These are phyloP conservation scores for Neosalanx taihuensis DNA, from an alignment of 2,797 vertebrate genomes.

Conservation along the genomic window DNA sequence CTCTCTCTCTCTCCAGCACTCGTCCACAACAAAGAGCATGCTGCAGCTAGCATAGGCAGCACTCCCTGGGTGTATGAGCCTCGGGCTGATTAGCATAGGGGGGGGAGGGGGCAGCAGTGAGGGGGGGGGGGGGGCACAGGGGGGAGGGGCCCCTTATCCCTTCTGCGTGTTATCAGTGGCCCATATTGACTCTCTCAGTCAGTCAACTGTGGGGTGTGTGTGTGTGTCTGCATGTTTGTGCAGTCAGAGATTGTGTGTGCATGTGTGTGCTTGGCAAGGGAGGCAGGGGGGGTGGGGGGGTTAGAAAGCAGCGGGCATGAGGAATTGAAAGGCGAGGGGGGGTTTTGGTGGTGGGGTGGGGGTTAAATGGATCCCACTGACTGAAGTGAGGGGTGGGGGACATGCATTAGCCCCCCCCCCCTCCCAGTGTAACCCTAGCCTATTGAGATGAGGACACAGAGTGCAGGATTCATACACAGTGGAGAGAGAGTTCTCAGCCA, in stretches of 20 bases:
- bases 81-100: constrained; percentile 81
- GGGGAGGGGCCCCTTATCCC: constrained; percentile 54
- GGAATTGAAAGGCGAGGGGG: constrained; percentile 11
- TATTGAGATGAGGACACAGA: constrained; percentile 41
- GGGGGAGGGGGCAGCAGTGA: constrained; percentile 32
- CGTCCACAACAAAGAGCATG: constrained; percentile 72
- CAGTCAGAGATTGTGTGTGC: not conserved
- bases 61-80: constrained; percentile 71
- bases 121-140: constrained; percentile 35
- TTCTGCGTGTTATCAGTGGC: constrained; percentile 73
- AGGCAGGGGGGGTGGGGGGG: constrained; percentile 13
- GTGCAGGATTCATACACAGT: constrained; percentile 45
- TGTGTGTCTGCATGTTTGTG: constrained; percentile 17
- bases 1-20: not conserved
- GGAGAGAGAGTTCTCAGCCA: constrained; percentile 38
- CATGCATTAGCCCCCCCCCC: constrained; percentile 49
- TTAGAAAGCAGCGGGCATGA: constrained; percentile 6
- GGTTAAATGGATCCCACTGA: constrained; percentile 78
- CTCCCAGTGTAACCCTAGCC: constrained; percentile 55
- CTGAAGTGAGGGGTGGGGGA: constrained; percentile 64
- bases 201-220: constrained; percentile 74
- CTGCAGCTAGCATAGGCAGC: constrained; percentile 51
- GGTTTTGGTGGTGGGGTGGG: constrained; percentile 32
- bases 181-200: constrained; percentile 83
- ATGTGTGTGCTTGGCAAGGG: constrained; percentile 8